Conservation (phyloP, 2,888 invertebrate genomes). For the Nemurella pictetii region DNA sequence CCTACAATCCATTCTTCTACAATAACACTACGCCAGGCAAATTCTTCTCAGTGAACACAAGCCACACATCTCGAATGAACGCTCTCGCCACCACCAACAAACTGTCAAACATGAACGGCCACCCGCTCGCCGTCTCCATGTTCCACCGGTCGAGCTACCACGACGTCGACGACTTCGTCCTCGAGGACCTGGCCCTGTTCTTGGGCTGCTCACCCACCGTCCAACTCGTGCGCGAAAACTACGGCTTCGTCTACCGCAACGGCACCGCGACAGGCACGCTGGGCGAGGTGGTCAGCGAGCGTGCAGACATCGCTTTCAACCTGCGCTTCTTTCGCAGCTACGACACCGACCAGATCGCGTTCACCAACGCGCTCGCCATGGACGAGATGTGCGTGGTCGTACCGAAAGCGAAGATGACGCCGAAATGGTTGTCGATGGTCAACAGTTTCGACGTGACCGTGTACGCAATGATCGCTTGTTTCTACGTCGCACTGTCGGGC, state of each 20-base stretch:
- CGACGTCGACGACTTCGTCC: slow-evolving; percentile 38
- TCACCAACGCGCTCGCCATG: slow-evolving; percentile 49
- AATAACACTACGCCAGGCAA: neutral
- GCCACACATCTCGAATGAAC: neutral
- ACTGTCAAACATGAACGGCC: slow-evolving; percentile 48
- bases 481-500: neutral
- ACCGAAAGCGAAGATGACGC: slow-evolving; percentile 52
- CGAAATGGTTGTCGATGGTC: slow-evolving; percentile 52
- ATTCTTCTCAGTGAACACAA: neutral
- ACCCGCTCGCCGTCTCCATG: slow-evolving; percentile 49
- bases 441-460: slow-evolving; percentile 2
- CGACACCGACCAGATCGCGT: slow-evolving; percentile 49
- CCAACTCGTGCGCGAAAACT: neutral
- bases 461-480: neutral
- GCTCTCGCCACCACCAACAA: neutral
- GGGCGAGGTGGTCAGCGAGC: slow-evolving; percentile 50
- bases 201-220: slow-evolving; percentile 42
- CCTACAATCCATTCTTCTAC: slow-evolving; percentile 10
- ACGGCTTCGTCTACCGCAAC: slow-evolving; percentile 48
- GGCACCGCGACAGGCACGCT: slow-evolving; percentile 51
- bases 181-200: slow-evolving; percentile 34
- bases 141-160: slow-evolving; percentile 46
- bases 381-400: slow-evolving; percentile 54
- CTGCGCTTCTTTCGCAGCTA: slow-evolving; percentile 52
- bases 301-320: slow-evolving; percentile 52